These are phyloP conservation scores for Apostichopus californicus DNA, from an alignment of 35 echinoderm and acorn worm species.

Conservation along the genomic window DNA sequence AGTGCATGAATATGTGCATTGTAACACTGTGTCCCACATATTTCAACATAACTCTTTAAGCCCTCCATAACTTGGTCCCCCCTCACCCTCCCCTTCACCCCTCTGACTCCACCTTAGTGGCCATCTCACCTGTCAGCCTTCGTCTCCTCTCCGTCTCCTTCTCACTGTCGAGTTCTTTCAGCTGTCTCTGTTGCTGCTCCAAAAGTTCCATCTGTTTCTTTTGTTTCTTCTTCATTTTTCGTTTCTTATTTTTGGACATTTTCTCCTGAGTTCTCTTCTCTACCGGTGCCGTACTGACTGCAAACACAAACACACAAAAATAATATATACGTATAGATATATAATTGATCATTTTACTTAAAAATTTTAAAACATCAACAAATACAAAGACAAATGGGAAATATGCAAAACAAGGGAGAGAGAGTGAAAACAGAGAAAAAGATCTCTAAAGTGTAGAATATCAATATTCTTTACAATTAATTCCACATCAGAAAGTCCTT, in stretches of 20 bases:
- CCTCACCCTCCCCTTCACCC: too few species aligned
- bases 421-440: too few species aligned
- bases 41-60: background rate
- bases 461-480: too few species aligned
- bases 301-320: background rate
- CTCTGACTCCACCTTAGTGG: too few species aligned
- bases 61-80: background rate
- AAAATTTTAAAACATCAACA: too few species aligned
- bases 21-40: background rate
- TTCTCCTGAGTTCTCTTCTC: slow-evolving; percentile 95
- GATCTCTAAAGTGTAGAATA: too few species aligned
- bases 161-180: slow-evolving; percentile 79
- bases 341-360: too few species aligned
- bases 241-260: slow-evolving; percentile 99
- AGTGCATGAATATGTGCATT: too few species aligned
- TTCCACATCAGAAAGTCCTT: too few species aligned
- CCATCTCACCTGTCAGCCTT: slow-evolving; percentile 67
- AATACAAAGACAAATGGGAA: too few species aligned
- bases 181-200: slow-evolving; percentile 91
- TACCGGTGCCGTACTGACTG: slow-evolving; percentile 96
- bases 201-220: slow-evolving; percentile 93
- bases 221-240: slow-evolving; percentile 96
- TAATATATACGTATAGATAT: background rate
- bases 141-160: slow-evolving; percentile 49
- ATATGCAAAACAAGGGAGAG: too few species aligned